phyloP scores from a whole-genome alignment of 2,113 vertebrate species.

The Perca flavescens region DNA sequence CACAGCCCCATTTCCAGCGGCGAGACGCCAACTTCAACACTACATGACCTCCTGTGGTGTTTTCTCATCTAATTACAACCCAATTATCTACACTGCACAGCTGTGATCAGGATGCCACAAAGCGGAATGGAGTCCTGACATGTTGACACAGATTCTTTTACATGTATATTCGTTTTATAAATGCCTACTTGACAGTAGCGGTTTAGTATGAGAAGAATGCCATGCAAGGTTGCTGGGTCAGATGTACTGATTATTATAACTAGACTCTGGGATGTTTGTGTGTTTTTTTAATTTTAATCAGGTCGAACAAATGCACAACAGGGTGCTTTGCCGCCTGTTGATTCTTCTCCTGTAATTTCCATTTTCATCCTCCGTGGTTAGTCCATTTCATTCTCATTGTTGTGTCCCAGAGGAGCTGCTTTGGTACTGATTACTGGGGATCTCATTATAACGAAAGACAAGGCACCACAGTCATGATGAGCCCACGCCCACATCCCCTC shows the following conservation, averaged over 20 bases:
- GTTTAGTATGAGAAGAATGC: neutral
- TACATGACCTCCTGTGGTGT: slow-evolving; percentile 47
- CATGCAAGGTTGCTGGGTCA: slow-evolving; percentile 26
- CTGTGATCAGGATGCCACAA: slow-evolving; percentile 52
- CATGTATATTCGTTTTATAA: neutral
- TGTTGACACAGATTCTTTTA: slow-evolving; percentile 52
- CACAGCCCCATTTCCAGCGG: slow-evolving; percentile 44
- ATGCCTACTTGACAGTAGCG: neutral
- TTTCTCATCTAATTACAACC: slow-evolving; percentile 67
- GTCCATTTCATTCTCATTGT: slow-evolving; percentile 51
- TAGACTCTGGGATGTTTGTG: slow-evolving; percentile 22
- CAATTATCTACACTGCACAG: slow-evolving; percentile 65
- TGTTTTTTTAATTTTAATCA: slow-evolving; percentile 58
- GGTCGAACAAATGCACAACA: slow-evolving; percentile 30
- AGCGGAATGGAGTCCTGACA: slow-evolving; percentile 49
- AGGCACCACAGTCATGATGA: slow-evolving; percentile 19
- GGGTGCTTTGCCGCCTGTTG: slow-evolving; percentile 36
- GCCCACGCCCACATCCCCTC: neutral
- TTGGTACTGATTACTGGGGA: slow-evolving; percentile 44
- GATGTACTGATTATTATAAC: slow-evolving; percentile 30
- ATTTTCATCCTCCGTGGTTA: slow-evolving; percentile 41
- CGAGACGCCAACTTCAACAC: slow-evolving; percentile 11
- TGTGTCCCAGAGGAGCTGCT: slow-evolving; percentile 42
- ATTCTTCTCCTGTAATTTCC: slow-evolving; percentile 52
- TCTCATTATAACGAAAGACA: slow-evolving; percentile 55